Percentiles rank a stretch among this genome's conserved stretches.
Conservation (phyloP, 2,888 invertebrate genomes). For the Dasypogon diadema region DNA sequence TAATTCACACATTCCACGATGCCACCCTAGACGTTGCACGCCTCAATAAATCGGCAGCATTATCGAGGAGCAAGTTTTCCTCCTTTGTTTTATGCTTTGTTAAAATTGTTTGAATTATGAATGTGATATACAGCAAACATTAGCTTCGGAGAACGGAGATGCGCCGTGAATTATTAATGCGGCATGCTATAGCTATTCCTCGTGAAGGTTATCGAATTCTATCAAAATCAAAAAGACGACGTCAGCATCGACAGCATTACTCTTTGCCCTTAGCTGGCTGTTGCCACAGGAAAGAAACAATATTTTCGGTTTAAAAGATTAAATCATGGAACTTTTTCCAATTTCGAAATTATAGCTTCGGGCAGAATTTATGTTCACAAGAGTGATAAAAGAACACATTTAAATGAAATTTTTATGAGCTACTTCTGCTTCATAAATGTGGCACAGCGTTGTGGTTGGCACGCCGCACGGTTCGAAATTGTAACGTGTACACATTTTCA, state of each 20-base stretch:
- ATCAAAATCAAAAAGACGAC: neutral
- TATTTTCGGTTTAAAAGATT: slow-evolving; percentile 35
- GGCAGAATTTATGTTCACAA: slow-evolving; percentile 18
- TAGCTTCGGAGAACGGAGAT: neutral
- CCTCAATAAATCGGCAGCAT: slow-evolving; percentile 33
- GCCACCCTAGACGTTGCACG: neutral
- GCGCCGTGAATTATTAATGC: slow-evolving; percentile 36
- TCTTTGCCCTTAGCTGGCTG: neutral
- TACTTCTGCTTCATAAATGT: slow-evolving; percentile 18
- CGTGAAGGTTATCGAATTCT: neutral
- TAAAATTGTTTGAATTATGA: slow-evolving; percentile 33
- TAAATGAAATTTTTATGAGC: slow-evolving; percentile 35
- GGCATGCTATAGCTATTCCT: slow-evolving; percentile 20
- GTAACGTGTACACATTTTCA: too few relatives aligned
- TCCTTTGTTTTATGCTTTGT: slow-evolving; percentile 34
- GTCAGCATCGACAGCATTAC: too few relatives aligned
- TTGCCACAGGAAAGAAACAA: slow-evolving; percentile 4
- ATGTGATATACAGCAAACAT: slow-evolving; percentile 35
- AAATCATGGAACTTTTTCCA: slow-evolving; percentile 28
- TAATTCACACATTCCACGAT: slow-evolving; percentile 14
- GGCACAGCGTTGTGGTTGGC: slow-evolving; percentile 12
- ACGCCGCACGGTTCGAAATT: too few relatives aligned
- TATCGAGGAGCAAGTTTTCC: slow-evolving; percentile 33
- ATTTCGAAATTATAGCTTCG: slow-evolving; percentile 20
- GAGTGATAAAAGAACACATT: slow-evolving; percentile 21